These are phyloP conservation scores for Macquaria ambigua DNA, from an alignment of 2,113 vertebrate genomes.

Conservation along the genomic window DNA sequence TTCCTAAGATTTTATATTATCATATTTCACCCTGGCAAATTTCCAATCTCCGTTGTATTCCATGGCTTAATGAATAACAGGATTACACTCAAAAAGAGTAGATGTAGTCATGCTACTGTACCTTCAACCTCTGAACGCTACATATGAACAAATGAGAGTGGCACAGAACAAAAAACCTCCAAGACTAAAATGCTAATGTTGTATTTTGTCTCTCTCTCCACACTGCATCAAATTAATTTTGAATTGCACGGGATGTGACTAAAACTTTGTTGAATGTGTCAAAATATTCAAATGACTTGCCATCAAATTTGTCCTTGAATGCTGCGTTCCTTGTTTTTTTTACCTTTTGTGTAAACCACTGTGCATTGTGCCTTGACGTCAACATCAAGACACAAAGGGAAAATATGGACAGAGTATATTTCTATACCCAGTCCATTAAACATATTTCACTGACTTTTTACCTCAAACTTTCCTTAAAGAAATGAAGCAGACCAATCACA, in stretches of 20 bases:
- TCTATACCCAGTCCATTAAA: slow-evolving; percentile 53
- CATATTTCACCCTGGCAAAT: slow-evolving; percentile 1
- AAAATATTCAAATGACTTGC: slow-evolving; percentile 55
- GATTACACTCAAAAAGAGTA: not conserved
- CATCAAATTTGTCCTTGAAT: slow-evolving; percentile 57
- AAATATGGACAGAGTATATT: slow-evolving; percentile 3
- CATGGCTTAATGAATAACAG: slow-evolving; percentile 27
- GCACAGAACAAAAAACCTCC: not conserved
- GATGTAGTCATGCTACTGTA: slow-evolving; percentile 5
- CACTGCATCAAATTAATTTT: slow-evolving; percentile 57
- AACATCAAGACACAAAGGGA: slow-evolving; percentile 18
- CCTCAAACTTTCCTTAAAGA: slow-evolving; percentile 23
- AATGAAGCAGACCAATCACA: slow-evolving; percentile 35
- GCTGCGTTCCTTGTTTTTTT: slow-evolving; percentile 25
- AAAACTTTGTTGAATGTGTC: slow-evolving; percentile 55
- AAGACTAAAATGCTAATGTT: slow-evolving; percentile 39
- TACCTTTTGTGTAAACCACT: slow-evolving; percentile 24
- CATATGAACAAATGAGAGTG: slow-evolving; percentile 19
- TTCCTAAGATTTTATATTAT: slow-evolving; percentile 9
- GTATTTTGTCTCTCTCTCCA: slow-evolving; percentile 40
- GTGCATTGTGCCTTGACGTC: slow-evolving; percentile 3
- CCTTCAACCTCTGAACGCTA: slow-evolving; percentile 19
- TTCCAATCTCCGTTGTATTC: slow-evolving; percentile 10
- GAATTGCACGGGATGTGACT: slow-evolving; percentile 51
- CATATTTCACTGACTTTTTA: slow-evolving; percentile 39